phyloP scores from a whole-genome alignment of 2,888 invertebrate species.

The Caenorhabditis plicata region DNA sequence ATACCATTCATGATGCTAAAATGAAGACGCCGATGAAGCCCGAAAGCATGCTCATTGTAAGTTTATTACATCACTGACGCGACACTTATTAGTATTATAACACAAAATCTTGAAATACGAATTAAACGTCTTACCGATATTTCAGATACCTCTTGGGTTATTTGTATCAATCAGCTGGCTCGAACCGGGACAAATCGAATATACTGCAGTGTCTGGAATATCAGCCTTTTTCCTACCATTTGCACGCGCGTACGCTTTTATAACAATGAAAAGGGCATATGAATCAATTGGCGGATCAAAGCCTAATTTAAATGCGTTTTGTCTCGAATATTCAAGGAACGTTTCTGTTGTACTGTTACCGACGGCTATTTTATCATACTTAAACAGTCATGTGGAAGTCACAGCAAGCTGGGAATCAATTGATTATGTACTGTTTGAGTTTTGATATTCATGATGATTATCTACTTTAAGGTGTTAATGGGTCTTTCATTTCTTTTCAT shows the following conservation, averaged over 20 bases:
- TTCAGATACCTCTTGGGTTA: slow-evolving; percentile 53
- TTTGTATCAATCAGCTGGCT: slow-evolving; percentile 59
- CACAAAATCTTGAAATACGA: too few species aligned
- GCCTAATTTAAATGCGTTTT: slow-evolving; percentile 15
- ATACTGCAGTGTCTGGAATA: slow-evolving; percentile 43
- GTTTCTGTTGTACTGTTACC: slow-evolving; percentile 34
- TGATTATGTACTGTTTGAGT: slow-evolving; percentile 54
- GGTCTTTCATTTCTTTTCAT: slow-evolving; percentile 57
- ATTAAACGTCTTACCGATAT: not conserved
- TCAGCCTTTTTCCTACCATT: slow-evolving; percentile 52
- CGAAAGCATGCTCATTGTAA: slow-evolving; percentile 13
- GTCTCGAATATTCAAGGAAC: slow-evolving; percentile 29
- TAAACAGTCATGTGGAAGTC: slow-evolving; percentile 43
- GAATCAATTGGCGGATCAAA: slow-evolving; percentile 1
- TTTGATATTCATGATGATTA: not conserved
- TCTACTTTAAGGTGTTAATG: slow-evolving; percentile 51
- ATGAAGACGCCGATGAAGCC: slow-evolving; percentile 6
- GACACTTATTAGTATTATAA: too few species aligned
- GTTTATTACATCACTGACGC: not conserved
- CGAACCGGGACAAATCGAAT: slow-evolving; percentile 62
- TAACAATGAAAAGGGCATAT: slow-evolving; percentile 33
- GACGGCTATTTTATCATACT: slow-evolving; percentile 53
- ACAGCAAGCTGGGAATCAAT: slow-evolving; percentile 64
- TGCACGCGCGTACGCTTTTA: slow-evolving; percentile 40
- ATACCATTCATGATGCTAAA: slow-evolving; percentile 3